Evolutionary conservation across 2,797 vertebrate species (phyloP).

Genomic region (Helicolenus hilgendorfi): DNA sequence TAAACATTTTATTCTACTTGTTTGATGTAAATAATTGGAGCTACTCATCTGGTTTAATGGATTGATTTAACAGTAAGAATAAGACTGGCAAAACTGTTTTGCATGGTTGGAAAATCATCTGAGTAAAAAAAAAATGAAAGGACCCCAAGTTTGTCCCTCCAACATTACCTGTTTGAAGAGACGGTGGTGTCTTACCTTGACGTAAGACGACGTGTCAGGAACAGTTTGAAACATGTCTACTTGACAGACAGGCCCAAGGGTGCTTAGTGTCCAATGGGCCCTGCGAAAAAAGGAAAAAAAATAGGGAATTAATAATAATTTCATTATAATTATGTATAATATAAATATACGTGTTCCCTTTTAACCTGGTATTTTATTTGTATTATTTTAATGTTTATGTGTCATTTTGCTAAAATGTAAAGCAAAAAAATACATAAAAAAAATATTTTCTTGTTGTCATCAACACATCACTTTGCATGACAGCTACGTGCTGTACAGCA

Average conservation of each 20-base stretch:
- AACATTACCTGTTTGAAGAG: slow-evolving; percentile 92
- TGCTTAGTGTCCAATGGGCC: slow-evolving; percentile 72
- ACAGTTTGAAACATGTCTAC: slow-evolving; percentile 98
- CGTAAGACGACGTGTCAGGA: slow-evolving; percentile 97
- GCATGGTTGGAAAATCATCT: neutral
- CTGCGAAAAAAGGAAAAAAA: slow-evolving; percentile 26
- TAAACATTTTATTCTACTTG: neutral
- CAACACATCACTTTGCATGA: neutral
- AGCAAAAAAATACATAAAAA: too few species aligned
- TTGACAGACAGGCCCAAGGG: slow-evolving; percentile 77
- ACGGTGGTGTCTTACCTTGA: slow-evolving; percentile 97
- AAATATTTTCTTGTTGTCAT: neutral
- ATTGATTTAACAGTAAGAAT: too few species aligned
- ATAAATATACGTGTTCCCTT: neutral
- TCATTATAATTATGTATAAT: neutral
- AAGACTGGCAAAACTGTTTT: too few species aligned
- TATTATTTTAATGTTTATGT: neutral
- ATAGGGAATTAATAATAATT: neutral
- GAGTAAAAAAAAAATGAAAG: slow-evolving; percentile 4
- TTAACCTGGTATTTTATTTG: neutral
- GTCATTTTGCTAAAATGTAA: neutral
- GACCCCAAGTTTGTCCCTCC: slow-evolving; percentile 13
- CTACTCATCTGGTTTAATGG: neutral
- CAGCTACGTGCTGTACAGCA: neutral
- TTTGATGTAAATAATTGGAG: neutral